Percentiles rank a stretch among this genome's conserved stretches.
These are phyloP conservation scores for Andrena fulva DNA, from an alignment of 2,888 invertebrate genomes.

Conservation along the genomic window DNA sequence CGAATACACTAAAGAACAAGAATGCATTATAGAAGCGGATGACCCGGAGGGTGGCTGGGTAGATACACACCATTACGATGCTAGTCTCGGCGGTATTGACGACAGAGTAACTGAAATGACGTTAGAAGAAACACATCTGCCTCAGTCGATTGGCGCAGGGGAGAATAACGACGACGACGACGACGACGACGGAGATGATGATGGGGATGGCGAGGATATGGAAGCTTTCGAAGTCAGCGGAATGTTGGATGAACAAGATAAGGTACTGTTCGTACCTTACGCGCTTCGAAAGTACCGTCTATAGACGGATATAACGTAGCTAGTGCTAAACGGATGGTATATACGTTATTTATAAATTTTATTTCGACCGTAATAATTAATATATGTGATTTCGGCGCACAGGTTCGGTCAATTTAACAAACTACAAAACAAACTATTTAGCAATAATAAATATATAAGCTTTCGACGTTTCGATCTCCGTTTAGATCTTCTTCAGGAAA, in stretches of 20 bases:
- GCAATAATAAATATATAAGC: too few species aligned
- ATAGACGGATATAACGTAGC: background rate
- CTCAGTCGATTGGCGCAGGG: conserved; percentile 73
- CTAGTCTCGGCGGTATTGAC: conserved; percentile 88
- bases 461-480: too few species aligned
- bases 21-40: conserved; percentile 95
- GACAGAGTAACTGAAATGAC: conserved; percentile 95
- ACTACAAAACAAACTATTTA: too few species aligned
- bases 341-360: too few species aligned
- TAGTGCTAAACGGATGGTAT: too few species aligned
- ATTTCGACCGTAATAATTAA: too few species aligned
- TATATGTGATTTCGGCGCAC: too few species aligned
- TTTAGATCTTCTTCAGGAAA: too few species aligned
- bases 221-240: conserved; percentile 98
- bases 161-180: conserved; percentile 83
- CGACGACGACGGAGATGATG: conserved; percentile 96
- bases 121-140: conserved; percentile 88
- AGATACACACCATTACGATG: conserved; percentile 96
- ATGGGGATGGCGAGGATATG: conserved; percentile 98
- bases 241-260: conserved; percentile 96
- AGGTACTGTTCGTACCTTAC: conserved; percentile 85
- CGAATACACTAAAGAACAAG: conserved; percentile 96
- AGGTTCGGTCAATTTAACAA: too few species aligned
- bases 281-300: background rate
- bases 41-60: conserved; percentile 98